Evolutionary conservation across 2,797 vertebrate species (phyloP).

Genomic region (Alca torda): DNA sequence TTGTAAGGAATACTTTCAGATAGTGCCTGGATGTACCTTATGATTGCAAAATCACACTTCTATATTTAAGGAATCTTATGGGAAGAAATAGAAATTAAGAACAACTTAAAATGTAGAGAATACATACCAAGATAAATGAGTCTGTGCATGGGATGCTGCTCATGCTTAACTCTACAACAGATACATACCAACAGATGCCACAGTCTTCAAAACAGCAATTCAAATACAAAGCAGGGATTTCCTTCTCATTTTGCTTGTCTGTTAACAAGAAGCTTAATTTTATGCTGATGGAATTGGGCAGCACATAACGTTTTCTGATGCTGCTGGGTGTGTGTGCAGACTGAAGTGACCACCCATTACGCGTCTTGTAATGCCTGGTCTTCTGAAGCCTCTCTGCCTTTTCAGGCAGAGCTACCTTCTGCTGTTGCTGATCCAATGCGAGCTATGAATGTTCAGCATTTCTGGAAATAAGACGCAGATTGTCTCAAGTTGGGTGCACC

Average conservation of each 20-base stretch:
- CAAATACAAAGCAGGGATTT: background rate
- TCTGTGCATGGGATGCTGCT: background rate
- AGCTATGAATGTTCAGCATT: background rate
- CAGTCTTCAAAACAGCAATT: background rate
- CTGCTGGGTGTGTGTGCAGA: background rate
- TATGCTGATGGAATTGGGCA: background rate
- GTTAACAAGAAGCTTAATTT: conserved; percentile 10
- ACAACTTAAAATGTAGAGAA: background rate
- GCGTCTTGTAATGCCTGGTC: background rate
- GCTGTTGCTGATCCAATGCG: background rate
- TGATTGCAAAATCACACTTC: conserved; percentile 27
- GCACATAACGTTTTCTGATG: background rate
- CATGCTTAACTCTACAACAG: background rate
- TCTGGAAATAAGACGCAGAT: conserved; percentile 45
- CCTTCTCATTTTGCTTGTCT: background rate
- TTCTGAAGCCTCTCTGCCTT: background rate
- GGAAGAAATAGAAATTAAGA: conserved; percentile 30
- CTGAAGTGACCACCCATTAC: background rate
- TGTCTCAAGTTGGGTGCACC: conserved; percentile 46
- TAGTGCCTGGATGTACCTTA: conserved; percentile 21
- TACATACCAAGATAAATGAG: background rate
- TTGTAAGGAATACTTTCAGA: conserved; percentile 19
- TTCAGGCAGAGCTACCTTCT: background rate
- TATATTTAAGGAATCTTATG: background rate
- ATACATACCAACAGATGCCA: background rate